Percentiles rank a stretch among this genome's conserved stretches.
Conservation (phyloP, 1,140 invertebrate species). For the Calycopis cecrops region DNA sequence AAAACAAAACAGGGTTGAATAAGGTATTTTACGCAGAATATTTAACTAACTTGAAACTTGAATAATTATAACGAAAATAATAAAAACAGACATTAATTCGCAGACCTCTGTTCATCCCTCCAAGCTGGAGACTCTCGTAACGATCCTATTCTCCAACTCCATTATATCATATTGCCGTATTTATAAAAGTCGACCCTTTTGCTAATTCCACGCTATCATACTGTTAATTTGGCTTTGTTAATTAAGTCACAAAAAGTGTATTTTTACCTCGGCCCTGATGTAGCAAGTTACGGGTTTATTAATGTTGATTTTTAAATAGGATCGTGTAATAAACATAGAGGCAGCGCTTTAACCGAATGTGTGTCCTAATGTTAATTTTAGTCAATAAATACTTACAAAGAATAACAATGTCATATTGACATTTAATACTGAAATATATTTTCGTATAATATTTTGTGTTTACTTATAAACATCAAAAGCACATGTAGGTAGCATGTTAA, state of each 20-base stretch:
- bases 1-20: neutral
- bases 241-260: conserved; percentile 36
- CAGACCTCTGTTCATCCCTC: conserved; percentile 18
- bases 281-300: conserved; percentile 10
- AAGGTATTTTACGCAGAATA: conserved; percentile 5
- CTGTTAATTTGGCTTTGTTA: conserved; percentile 41
- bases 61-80: conserved; percentile 17
- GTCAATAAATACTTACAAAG: too few species aligned
- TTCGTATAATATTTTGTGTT: too few species aligned
- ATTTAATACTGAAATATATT: too few species aligned
- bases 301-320: neutral
- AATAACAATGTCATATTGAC: too few species aligned
- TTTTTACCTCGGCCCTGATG: conserved; percentile 14
- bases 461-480: too few species aligned
- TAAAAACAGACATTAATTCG: conserved; percentile 18
- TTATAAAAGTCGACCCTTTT: conserved; percentile 34
- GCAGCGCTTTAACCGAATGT: too few species aligned
- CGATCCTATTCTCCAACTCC: conserved; percentile 41
- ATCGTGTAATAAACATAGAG: too few species aligned
- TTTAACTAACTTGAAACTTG: conserved; percentile 5
- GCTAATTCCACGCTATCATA: conserved; percentile 28
- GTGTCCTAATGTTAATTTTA: too few species aligned
- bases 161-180: conserved; percentile 45
- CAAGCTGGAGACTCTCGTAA: conserved; percentile 22
- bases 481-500: too few species aligned